phyloP scores from a whole-genome alignment of 2,113 vertebrate species.

The Bubo scandiacus region DNA sequence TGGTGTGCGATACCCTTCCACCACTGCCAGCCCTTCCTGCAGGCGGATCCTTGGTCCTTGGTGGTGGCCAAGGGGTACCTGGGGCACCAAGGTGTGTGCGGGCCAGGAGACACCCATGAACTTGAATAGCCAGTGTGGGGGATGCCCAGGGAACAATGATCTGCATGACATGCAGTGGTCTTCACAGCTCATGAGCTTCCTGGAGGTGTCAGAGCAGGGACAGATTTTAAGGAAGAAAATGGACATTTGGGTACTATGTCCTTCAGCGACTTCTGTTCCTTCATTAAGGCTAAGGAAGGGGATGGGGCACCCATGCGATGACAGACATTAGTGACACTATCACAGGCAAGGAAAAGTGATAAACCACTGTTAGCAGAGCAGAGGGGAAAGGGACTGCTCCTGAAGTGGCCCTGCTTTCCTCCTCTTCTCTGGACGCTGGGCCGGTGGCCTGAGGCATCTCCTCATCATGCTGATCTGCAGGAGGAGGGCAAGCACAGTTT shows the following conservation, averaged over 20 bases:
- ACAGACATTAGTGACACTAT: background rate
- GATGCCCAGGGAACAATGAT: background rate
- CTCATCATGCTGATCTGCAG: background rate
- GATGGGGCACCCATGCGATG: background rate
- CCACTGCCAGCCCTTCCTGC: accelerated
- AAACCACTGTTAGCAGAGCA: background rate
- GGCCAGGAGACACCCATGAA: background rate
- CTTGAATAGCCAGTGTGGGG: background rate
- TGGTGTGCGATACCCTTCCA: background rate
- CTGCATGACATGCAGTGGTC: background rate
- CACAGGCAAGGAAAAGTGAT: background rate
- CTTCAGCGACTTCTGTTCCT: background rate
- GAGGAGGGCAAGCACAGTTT: background rate
- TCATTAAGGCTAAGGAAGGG: background rate
- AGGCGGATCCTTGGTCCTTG: background rate
- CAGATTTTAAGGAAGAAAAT: background rate
- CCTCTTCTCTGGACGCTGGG: background rate
- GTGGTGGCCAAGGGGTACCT: accelerated
- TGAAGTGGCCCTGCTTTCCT: background rate
- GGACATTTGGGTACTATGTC: background rate
- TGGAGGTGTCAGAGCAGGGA: background rate
- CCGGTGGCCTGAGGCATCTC: background rate
- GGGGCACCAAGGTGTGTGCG: background rate
- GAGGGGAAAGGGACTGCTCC: background rate
- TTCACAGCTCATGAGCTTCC: background rate